These are phyloP conservation scores for Stegostoma tigrinum DNA, from an alignment of 2,113 vertebrate species.

Conservation along the genomic window DNA sequence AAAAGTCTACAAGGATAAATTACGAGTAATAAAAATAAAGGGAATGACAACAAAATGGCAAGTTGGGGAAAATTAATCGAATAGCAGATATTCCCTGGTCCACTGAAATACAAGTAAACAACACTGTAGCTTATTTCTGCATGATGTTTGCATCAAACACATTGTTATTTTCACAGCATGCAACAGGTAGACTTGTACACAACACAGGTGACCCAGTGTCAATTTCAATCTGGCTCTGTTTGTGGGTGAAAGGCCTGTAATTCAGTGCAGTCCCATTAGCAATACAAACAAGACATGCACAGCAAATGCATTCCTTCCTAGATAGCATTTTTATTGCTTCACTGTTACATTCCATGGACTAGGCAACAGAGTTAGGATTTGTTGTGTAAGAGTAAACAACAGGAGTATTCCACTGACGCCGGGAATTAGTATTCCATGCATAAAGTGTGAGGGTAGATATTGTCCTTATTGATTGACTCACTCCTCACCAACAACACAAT, in stretches of 20 bases:
- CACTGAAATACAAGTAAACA: neutral
- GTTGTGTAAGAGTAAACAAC: neutral
- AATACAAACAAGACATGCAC: neutral
- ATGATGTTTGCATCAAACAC: neutral
- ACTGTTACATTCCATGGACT: neutral
- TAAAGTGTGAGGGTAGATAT: too few relatives aligned
- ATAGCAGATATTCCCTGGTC: neutral
- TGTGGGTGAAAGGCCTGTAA: neutral
- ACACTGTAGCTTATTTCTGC: neutral
- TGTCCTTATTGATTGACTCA: too few relatives aligned
- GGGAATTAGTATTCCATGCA: too few relatives aligned
- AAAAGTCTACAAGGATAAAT: slow-evolving; percentile 16
- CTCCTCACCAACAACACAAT: too few relatives aligned
- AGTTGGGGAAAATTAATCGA: neutral
- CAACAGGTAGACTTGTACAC: neutral
- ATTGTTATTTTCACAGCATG: neutral
- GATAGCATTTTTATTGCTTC: neutral
- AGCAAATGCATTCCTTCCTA: neutral
- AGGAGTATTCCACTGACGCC: neutral
- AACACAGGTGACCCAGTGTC: neutral
- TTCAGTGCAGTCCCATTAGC: neutral
- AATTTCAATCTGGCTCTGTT: neutral
- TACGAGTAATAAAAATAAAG: neutral
- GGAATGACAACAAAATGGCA: neutral
- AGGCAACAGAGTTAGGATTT: neutral